These are phyloP conservation scores for Labeo calbasu DNA, from an alignment of 2,797 vertebrate species.

Conservation along the genomic window DNA sequence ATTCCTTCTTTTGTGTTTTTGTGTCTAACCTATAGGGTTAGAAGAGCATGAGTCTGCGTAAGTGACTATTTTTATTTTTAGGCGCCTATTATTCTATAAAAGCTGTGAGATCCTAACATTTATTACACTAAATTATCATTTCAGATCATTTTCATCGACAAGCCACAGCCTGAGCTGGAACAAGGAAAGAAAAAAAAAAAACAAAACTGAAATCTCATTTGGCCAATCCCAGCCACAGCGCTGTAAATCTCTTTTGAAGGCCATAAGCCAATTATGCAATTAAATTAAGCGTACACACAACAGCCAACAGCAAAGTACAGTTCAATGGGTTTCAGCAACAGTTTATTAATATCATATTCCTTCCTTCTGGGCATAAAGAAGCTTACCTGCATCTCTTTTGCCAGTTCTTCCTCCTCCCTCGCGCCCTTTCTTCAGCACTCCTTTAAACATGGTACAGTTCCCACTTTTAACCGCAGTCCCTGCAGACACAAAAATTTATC, in stretches of 20 bases:
- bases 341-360: neutral
- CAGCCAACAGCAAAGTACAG: neutral
- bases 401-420: constrained; percentile 52
- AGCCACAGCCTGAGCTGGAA: neutral
- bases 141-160: neutral
- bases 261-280: constrained; percentile 47
- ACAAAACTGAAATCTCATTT: neutral
- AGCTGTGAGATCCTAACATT: neutral
- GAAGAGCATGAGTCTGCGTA: no score
- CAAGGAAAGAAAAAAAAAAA: neutral
- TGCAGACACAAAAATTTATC: constrained; percentile 12
- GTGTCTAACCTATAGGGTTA: no score
- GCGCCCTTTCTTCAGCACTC: constrained; percentile 45
- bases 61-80: no score
- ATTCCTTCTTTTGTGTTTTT: neutral
- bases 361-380: neutral
- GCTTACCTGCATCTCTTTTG: constrained; percentile 53
- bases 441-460: constrained; percentile 52
- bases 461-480: constrained; percentile 3
- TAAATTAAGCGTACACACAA: constrained; percentile 26
- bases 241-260: neutral
- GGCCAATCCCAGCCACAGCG: constrained; percentile 2
- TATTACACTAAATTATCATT: neutral
- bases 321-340: constrained; percentile 9
- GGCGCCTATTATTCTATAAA: neutral